Base-by-base conservation (phyloP, 2,888 invertebrate genomes). In the Reticulitermes lucifugus region DNA sequence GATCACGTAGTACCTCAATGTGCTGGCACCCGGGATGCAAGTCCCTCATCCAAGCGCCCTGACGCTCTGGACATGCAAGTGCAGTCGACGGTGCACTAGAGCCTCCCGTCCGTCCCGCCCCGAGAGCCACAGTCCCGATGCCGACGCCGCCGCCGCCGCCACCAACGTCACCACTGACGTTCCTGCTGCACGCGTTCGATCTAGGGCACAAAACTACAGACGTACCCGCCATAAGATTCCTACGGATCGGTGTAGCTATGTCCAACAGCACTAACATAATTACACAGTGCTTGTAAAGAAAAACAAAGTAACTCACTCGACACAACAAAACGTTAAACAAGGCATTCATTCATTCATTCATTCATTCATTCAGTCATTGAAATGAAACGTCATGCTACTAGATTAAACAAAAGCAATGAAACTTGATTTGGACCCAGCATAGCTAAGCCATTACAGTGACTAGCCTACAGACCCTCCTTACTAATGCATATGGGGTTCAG, bases 91-190 rank as follows among this genome's bases (percentile, higher is more conserved):
- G 43, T 77, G 77, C 77, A 77, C 77, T 77, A 41, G 46, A 22
- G 46, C 41, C 6, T 12, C 35, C n/a, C 43, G 46, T 9, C 77
- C n/a, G 35, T 10, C 75, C 43, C 41, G 81, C 77, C 18, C 84
- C 65, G 18, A 60, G 79, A 43, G 75, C 75, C 80, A 46, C 73
- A 71, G 83, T 81, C 81, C 85, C 65, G 82, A 75, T 12, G 82
- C 83, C 79, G 85, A 77, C 79, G 85, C 35, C 35, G 79, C 29
- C 71, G 79, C 29, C 71, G 84, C 43, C 85, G 65, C 60, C 60
- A 59, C 82, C 51, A 83, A 41, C 71, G 83, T 29, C 46, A 71
- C 51, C 77, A 75, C 55, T 55, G 73, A 60, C 46, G 79, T 22
- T 79, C 35, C 35, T 35, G 79, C 81, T 59, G 60, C 81, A 65